phyloP scores from a whole-genome alignment of 1,140 invertebrate species.

The Carcinoscorpius rotundicauda region DNA sequence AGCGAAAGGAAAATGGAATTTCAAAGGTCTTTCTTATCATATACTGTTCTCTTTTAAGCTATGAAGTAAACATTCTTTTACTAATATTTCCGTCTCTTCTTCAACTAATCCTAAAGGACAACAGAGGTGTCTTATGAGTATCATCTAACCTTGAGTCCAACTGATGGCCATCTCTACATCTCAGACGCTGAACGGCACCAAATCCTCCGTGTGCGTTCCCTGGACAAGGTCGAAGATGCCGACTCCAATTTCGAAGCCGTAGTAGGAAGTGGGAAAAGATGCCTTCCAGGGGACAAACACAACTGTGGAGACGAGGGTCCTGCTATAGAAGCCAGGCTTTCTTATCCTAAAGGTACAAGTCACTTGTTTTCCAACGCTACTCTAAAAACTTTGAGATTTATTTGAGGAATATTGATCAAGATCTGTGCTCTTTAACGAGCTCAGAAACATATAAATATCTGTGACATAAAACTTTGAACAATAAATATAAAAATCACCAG shows the following conservation, averaged over 20 bases:
- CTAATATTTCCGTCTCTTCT: constrained; percentile 10
- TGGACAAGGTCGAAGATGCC: constrained; percentile 24
- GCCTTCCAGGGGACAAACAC: constrained; percentile 85
- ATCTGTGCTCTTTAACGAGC: not conserved
- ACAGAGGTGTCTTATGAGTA: constrained; percentile 88
- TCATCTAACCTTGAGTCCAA: constrained; percentile 83
- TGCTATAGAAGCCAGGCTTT: constrained; percentile 80
- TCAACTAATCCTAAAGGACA: constrained; percentile 45
- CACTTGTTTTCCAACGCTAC: no score
- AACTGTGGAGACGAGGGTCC: constrained; percentile 88
- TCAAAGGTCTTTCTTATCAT: not conserved
- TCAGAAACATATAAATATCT: not conserved
- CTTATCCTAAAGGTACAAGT: constrained; percentile 73
- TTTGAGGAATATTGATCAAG: not conserved
- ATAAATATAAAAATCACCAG: no score
- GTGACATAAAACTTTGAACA: no score
- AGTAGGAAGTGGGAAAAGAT: constrained; percentile 78
- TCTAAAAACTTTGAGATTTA: not conserved
- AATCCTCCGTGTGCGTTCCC: constrained; percentile 73
- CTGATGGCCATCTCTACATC: constrained; percentile 86
- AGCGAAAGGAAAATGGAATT: not conserved
- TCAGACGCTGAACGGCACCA: constrained; percentile 90
- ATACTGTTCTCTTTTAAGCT: constrained; percentile 4
- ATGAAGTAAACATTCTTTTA: constrained; percentile 1
- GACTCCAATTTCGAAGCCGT: constrained; percentile 29